Evolutionary conservation across 2,797 vertebrate genomes (phyloP), one percentile per base, ranked within the genome.

Genomic region (Poecilia picta): DNA sequence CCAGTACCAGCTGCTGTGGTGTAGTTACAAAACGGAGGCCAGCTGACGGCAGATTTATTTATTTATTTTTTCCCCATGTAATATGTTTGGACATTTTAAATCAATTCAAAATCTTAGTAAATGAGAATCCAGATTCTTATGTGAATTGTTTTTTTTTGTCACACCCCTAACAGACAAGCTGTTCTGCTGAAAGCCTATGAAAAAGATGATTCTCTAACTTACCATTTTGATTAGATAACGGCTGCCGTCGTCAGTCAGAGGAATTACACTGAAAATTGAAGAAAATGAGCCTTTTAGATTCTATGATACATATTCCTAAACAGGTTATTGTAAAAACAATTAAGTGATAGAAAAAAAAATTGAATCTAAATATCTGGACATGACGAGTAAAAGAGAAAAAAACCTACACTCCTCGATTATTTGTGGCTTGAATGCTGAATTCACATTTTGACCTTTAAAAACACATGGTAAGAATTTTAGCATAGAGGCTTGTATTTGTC

Each of bases 371-470:
- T 62, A 33, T 20, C n/a, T 76, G 1, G 16, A 80, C 51, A 81
- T 59, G 33, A 73, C 12, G 1, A 28, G 16, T n/a, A 55, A 72
- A 0, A 25, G 31, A 25, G 1, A 7, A 7, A 55, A 55, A 70
- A 3, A 94, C 96, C 73, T 85, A 99, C 98, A 96, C 96, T 89
- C 98, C 98, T 10, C 95, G 95, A 70, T 96, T 98, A 90, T 97
- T 98, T 91, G 98, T 97, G 85, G 98, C 98, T 88, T 98, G 97
- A 84, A 99, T 98, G 74, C 85, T 95, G 91, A 99, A 99, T 83
- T 96, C 83, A 41, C 94, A 94, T 93, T 95, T 98, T 85, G 97
- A 97, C 83, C 98, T 99, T 84, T 1, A n/a, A 20, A 1, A 11
- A 81, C 81, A 84, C 11, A 73, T 20, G 4, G 5, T 11, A 57